phyloP scores from a whole-genome alignment of 2,113 vertebrate genomes.

The Empidonax traillii region DNA sequence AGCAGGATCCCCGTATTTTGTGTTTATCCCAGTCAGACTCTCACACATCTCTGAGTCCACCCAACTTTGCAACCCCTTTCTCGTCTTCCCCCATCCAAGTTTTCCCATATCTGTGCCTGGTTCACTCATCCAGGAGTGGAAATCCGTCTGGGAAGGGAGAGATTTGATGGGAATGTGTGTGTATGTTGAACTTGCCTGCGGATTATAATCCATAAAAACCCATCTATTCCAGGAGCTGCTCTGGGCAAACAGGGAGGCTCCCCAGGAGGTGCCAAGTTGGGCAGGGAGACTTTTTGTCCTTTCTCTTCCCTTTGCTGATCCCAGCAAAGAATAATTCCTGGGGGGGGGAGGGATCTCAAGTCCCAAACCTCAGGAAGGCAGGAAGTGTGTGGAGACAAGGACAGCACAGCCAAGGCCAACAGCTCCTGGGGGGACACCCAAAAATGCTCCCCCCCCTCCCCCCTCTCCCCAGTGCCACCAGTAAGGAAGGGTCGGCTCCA shows the following conservation, averaged over 20 bases:
- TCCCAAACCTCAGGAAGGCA: background rate
- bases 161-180: no score
- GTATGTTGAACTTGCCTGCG: no score
- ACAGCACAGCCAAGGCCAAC: background rate
- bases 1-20: background rate
- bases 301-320: background rate
- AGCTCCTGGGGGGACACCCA: background rate
- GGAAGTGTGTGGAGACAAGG: background rate
- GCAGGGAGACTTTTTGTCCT: background rate
- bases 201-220: no score
- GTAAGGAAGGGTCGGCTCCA: background rate
- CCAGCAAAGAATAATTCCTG: background rate
- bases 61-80: background rate
- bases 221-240: background rate
- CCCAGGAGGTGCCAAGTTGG: background rate
- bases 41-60: background rate
- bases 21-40: no score
- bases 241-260: no score
- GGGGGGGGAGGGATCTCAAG: background rate
- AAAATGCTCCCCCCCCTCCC: background rate
- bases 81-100: no score
- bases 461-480: background rate
- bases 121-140: background rate
- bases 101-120: background rate
- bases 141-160: background rate